phyloP scores from a whole-genome alignment of 2,113 vertebrate genomes.

The Gymnorhina tibicen region DNA sequence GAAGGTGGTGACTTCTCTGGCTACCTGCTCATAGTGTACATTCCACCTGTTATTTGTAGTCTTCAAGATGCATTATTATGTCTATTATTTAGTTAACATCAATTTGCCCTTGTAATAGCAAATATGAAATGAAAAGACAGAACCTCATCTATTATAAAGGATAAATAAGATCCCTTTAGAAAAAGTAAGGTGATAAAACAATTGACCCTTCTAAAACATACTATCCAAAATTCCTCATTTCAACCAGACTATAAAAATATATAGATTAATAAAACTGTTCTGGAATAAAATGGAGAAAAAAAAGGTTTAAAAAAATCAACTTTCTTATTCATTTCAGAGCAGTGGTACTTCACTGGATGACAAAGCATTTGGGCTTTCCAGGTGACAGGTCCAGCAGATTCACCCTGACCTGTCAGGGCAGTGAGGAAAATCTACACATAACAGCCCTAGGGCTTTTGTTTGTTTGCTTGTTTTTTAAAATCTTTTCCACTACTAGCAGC shows the following conservation, averaged over 20 bases:
- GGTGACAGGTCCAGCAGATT: neutral
- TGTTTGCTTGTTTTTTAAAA: neutral
- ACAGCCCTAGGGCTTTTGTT: neutral
- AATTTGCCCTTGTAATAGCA: neutral
- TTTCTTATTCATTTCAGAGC: neutral
- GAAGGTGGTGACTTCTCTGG: neutral
- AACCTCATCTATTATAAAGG: neutral
- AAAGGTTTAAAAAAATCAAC: neutral
- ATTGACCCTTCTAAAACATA: neutral
- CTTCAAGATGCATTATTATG: neutral
- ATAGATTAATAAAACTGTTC: neutral
- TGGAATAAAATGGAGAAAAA: neutral
- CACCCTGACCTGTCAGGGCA: neutral
- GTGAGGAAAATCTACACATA: neutral
- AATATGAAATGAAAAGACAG: neutral
- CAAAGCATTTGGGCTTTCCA: neutral
- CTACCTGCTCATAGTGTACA: neutral
- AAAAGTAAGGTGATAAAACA: neutral
- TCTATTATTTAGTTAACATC: neutral
- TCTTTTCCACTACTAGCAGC: neutral
- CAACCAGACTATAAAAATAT: neutral
- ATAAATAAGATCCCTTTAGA: neutral
- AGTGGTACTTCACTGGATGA: neutral
- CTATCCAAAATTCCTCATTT: neutral
- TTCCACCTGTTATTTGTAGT: neutral